Base-by-base conservation (phyloP, 2,888 invertebrate genomes). In the Troilus luridus region DNA sequence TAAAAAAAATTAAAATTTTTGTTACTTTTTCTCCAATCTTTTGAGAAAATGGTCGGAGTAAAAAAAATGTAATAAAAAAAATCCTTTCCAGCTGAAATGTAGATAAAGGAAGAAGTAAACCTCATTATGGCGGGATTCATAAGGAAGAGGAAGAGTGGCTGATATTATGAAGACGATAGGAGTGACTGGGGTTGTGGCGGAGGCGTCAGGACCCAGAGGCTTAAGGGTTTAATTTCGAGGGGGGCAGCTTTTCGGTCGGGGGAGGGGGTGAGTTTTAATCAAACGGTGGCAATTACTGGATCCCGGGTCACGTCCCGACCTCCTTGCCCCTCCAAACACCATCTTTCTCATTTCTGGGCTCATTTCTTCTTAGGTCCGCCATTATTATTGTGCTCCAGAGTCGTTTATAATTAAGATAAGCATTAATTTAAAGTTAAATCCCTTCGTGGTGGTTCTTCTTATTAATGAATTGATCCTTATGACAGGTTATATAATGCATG, bases 221-320 rank as follows among this genome's bases (percentile, higher is more conserved):
- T 85, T 85, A 85, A 81, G 81, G 81, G 81, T 81, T 81, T 81
- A 81, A 81, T 81, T 81, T 81, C 54, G 81, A 81, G 85, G 56
- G 54, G n/a, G 85, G 85, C 56, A 85, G 85, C 85, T 85, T 85
- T 85, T 85, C 85, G 85, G 85, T 85, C 56, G 56, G 56, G 81
- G 54, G 81, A 0, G 85, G n/a, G 85, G 54, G 85, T 85, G 85
- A 85, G 85, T 85, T 85, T 85, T 85, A 85, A 85, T 85, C 85
- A 54, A 56, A 85, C 85, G 85, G 85, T 85, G 85, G 85, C 85
- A 85, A 85, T 85, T 85, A 85, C 85, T 56, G 85, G 85, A 56
- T 54, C 56, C 19, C 56, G 85, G 85, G 85, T 85, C 85, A 85
- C 85, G 85, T 85, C 85, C 85, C 85, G 41, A 58, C 56, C 85